Evolutionary conservation across 1,140 invertebrate genomes (phyloP), one percentile per base, ranked within the genome.

Genomic region (Bombus breviceps): DNA sequence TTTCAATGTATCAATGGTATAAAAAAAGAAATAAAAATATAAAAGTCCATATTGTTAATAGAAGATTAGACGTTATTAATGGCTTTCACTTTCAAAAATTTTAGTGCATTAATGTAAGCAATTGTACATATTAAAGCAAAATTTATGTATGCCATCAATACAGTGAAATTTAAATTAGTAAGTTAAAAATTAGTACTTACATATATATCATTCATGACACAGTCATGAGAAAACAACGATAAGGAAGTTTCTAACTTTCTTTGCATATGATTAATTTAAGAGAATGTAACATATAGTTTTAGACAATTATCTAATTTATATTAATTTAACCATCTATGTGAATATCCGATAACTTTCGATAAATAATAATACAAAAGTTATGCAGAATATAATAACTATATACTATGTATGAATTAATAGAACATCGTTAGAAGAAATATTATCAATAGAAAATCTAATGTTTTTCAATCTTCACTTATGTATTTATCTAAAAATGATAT

Each of bases 1-100:
- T 81, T 93, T 92, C 92, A 87, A 90, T 92, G 91, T 92, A 90
- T 71, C 80, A 90, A 90, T 92, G 88, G 87, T 92, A 93, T 83
- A 92, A 92, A 90, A 86, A 88, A 87, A 77, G 81, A 75, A 84
- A 80, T 69, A 32, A 3, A 76, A 53, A 34, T 41, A 64, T n/a
- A 18, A 64, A 9, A 41, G 53, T 47, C 5, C 25, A 34, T 32
- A 72, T 41, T 6, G 18, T 22, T 39, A 43, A 66, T 32, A 86
- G 83, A 89, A 88, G 81, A 81, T 22, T 37, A 69, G 0, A 69
- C 0, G 6, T 12, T 62, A 41, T 75, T 41, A 9, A 43, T 4
- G 2, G 43, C 25, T 43, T 47, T 2, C 32, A 82, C 9, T 18
- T 73, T 74, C 25, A 22, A 2, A 53, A 53, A 57, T 22, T 6